Percentiles rank a stretch among this genome's conserved stretches.
phyloP scores from a whole-genome alignment of 2,797 vertebrate species.

The Hirundo rustica region DNA sequence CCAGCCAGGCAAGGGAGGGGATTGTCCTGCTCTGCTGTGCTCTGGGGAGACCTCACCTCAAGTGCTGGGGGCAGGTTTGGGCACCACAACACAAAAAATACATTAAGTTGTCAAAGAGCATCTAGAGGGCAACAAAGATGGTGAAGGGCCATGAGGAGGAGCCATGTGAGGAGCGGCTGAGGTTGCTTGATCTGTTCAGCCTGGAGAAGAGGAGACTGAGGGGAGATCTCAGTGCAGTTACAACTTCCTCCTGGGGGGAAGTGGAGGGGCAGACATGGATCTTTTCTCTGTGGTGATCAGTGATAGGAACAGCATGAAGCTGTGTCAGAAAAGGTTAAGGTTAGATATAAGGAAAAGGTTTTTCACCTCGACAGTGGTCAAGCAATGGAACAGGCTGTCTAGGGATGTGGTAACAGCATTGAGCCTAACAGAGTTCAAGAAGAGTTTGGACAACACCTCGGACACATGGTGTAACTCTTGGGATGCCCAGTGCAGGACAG shows the following conservation, averaged over 20 bases:
- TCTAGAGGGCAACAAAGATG: neutral
- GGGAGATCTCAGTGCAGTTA: neutral
- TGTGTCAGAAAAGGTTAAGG: neutral
- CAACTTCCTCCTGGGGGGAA: neutral
- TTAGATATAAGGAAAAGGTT: neutral
- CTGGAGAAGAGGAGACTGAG: neutral
- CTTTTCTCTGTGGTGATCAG: neutral
- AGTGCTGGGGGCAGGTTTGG: neutral
- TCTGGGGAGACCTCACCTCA: accelerated
- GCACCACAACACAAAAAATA: neutral
- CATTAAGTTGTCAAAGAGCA: neutral
- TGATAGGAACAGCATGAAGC: neutral
- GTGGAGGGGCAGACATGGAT: neutral
- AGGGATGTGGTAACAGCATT: neutral
- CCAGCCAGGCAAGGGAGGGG: accelerated
- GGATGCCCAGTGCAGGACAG: neutral
- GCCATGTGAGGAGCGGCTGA: accelerated
- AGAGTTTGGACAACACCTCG: neutral
- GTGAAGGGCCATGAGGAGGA: neutral
- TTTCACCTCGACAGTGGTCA: neutral
- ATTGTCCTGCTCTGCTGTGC: neutral
- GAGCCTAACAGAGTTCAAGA: neutral
- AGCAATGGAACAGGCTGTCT: neutral
- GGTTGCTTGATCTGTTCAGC: neutral
- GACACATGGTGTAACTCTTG: too few species aligned